A percentile compares a stretch with the other conserved stretches of the same genome.
phyloP scores from a whole-genome alignment of 2,888 invertebrate genomes.

The Bruchidius siliquastri region DNA sequence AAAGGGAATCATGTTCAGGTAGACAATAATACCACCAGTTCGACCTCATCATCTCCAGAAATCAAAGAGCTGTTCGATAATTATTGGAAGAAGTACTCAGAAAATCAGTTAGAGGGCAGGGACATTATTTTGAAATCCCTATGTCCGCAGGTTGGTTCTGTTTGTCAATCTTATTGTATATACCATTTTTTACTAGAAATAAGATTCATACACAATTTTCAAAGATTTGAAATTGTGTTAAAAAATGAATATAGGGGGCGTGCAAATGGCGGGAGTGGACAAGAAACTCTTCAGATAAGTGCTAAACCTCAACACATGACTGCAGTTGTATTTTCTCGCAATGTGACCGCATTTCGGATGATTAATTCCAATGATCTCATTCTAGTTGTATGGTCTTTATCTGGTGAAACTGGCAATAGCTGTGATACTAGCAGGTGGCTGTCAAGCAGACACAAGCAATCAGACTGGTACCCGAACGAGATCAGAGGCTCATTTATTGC shows the following conservation, averaged over 20 bases:
- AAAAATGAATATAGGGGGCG: too few relatives aligned
- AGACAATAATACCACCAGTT: slow-evolving; percentile 49
- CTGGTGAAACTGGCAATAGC: slow-evolving; percentile 81
- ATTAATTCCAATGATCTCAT: slow-evolving; percentile 8
- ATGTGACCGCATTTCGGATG: too few relatives aligned
- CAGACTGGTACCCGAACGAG: slow-evolving; percentile 47
- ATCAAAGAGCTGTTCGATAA: slow-evolving; percentile 63
- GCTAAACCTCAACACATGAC: too few relatives aligned
- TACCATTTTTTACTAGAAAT: too few relatives aligned
- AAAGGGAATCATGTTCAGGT: slow-evolving; percentile 70
- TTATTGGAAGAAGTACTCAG: slow-evolving; percentile 66
- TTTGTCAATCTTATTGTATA: too few relatives aligned
- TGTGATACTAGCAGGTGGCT: slow-evolving; percentile 60
- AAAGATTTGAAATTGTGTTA: too few relatives aligned
- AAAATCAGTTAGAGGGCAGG: slow-evolving; percentile 65
- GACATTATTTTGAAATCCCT: slow-evolving; percentile 75
- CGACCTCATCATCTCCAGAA: slow-evolving; percentile 58
- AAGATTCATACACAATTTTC: too few relatives aligned
- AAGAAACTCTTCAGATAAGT: too few relatives aligned
- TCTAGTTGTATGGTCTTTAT: slow-evolving; percentile 81
- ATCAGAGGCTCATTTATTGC: slow-evolving; percentile 78
- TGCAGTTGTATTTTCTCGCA: too few relatives aligned
- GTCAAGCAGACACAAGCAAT: slow-evolving; percentile 46
- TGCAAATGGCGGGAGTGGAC: too few relatives aligned
- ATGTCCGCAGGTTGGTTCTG: slow-evolving; percentile 67